Base-by-base conservation (phyloP, 2,113 vertebrate species). In the Podarcis muralis region DNA sequence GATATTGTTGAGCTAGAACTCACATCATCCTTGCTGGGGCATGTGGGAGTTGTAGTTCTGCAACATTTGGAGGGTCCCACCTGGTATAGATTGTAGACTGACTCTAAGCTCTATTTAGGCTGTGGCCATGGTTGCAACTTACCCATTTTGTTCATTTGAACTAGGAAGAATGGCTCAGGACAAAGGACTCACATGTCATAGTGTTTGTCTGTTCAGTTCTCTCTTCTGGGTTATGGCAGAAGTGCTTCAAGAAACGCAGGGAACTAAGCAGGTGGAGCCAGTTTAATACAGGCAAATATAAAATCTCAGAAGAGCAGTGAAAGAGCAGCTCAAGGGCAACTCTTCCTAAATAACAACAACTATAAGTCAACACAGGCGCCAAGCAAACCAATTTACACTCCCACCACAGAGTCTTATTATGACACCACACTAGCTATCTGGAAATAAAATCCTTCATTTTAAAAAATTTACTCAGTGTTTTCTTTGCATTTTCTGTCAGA, bases 401-500 rank as follows among this genome's bases (percentile, higher is more conserved):
- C 48, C 22, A 59, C n/a, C 22, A 85, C 8, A 78, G 57, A n/a
- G 30, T 8, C 35, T 78, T 65, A 53, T 53, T 53, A 48, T 15
- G 59, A 66, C 27, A 43, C 3, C 3, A n/a, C 57, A 40, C 65
- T 30, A 77, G 35, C 27, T 85, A 57, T 87, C 62, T 43, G 90
- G 87, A 91, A 27, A n/a, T 88, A 72, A 89, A 77, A 91, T 89
- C 13, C 79, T 93, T 93, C 83, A 85, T 85, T 90, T 68, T 79
- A 80, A 15, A 13, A 88, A 76, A 6, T 87, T 89, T 89, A 35
- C 22, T 66, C 6, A 59, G 27, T 27, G 30, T 69, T 69, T 69
- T 66, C 23, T 66, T 66, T 66, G 16, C 23, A 6, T 37, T 71
- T 37, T 18, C 25, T 57, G 57, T 83, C 57, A 82, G 30, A 90